Base-by-base conservation (phyloP, 2,113 vertebrate genomes). In the Nanorana parkeri region DNA sequence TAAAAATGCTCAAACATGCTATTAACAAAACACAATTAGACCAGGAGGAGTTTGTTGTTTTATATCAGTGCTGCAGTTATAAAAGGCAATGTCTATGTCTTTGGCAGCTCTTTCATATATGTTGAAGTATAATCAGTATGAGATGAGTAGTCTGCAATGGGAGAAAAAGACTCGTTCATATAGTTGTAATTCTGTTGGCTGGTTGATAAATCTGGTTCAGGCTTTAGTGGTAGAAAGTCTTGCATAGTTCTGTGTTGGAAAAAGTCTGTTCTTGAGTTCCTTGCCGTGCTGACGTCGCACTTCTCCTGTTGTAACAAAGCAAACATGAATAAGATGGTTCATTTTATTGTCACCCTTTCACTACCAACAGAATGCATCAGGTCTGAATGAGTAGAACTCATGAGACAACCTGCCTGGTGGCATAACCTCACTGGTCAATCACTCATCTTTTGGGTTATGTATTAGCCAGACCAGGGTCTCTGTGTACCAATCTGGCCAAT, bases 191-290 rank as follows among this genome's bases (percentile, higher is more conserved):
- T 4, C 17, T 21, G 11, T 23, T 23, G 51, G 15, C 54, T 84
- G 56, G 72, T 74, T 68, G 82, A 84, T 54, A 2, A 26, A 64
- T 68, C n/a, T 0, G 24, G 77, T 5, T 54, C 66, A 32, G 76
- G 52, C 10, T 60, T 28, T 21, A 79, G 52, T 8, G 65, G 77
- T 19, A 68, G 17, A 68, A 79, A 79, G 0, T 69, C 77, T 29
- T 32, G 47, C 19, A 17, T n/a, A 66, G 4, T 75, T 17, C 55
- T 60, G 58, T 61, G 20, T n/a, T 19, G 17, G 21, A 16, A 51
- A 54, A 71, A 11, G 19, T 55, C 51, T 16, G 24, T 3, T 66
- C 4, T 32, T 36, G 28, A 41, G 32, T 20, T 61, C 17, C 19
- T 20, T 1, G 23, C 1, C 7, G n/a, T 7, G 26, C n/a, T 17